Percentiles rank a stretch among this genome's conserved stretches.
Evolutionary conservation across 1,140 invertebrate species (phyloP).

Genomic region (Harpegnathos saltator): DNA sequence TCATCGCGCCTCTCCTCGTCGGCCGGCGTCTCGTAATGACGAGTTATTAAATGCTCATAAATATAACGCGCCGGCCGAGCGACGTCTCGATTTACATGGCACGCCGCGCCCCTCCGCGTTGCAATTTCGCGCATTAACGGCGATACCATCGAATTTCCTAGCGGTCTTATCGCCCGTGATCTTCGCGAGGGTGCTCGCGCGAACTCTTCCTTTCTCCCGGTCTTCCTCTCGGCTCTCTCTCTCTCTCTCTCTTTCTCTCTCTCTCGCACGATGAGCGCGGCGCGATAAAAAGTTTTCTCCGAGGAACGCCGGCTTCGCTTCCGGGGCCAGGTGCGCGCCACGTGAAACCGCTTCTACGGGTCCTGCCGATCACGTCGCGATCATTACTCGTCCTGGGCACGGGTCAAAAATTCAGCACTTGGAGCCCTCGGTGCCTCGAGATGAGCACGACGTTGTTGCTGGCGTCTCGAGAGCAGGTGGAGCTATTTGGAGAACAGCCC

Average conservation of each 20-base stretch:
- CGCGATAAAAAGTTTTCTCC: slow-evolving; percentile 56
- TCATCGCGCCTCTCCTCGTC: neutral
- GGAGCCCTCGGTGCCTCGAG: slow-evolving; percentile 60
- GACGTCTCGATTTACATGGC: slow-evolving; percentile 34
- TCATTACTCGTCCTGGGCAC: slow-evolving; percentile 55
- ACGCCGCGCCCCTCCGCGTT: neutral
- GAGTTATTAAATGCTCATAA: slow-evolving; percentile 28
- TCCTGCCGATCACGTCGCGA: slow-evolving; percentile 56
- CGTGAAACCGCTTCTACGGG: slow-evolving; percentile 18
- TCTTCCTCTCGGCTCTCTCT: neutral
- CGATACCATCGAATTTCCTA: slow-evolving; percentile 50
- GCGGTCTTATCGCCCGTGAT: slow-evolving; percentile 26
- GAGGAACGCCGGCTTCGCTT: slow-evolving; percentile 47
- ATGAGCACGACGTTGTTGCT: slow-evolving; percentile 72
- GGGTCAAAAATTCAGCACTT: slow-evolving; percentile 65
- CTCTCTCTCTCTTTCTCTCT: neutral
- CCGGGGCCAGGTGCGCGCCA: slow-evolving; percentile 63
- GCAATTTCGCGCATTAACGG: slow-evolving; percentile 45
- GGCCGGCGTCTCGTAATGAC: slow-evolving; percentile 20
- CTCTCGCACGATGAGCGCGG: slow-evolving; percentile 19
- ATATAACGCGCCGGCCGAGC: neutral
- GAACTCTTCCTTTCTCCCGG: no score
- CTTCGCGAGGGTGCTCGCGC: neutral
- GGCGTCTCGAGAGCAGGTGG: slow-evolving; percentile 80
- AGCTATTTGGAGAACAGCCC: slow-evolving; percentile 84